Conservation (phyloP, 1,140 invertebrate species). For the Drosophila orena region DNA sequence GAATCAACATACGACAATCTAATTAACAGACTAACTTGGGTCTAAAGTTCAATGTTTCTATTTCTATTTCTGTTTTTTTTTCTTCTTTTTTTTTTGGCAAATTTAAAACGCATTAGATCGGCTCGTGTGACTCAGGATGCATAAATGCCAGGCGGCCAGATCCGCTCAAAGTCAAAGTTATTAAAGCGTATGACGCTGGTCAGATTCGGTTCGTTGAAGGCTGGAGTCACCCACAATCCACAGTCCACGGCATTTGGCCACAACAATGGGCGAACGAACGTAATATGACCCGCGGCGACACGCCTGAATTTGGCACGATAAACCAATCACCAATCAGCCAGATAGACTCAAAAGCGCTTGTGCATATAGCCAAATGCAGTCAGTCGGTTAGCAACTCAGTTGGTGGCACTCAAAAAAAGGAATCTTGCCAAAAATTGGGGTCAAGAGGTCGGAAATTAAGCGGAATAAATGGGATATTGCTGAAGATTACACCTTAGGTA, state of each 20-base stretch:
- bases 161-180: constrained; percentile 69
- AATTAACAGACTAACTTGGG: constrained; percentile 39
- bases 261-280: constrained; percentile 41
- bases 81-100: constrained; percentile 18
- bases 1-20: constrained; percentile 43
- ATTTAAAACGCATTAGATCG: constrained; percentile 71
- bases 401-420: constrained; percentile 5
- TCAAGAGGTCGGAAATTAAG: too few relatives aligned
- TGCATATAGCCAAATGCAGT: constrained; percentile 54
- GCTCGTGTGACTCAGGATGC: constrained; percentile 64
- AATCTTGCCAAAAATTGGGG: neutral
- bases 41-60: constrained; percentile 37
- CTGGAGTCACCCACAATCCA: constrained; percentile 22
- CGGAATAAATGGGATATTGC: too few relatives aligned
- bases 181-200: constrained; percentile 48
- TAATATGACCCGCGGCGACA: constrained; percentile 74
- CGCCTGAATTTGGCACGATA: constrained; percentile 81
- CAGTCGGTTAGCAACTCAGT: constrained; percentile 12
- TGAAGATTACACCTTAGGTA: too few relatives aligned
- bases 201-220: constrained; percentile 49
- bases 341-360: constrained; percentile 36
- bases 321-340: constrained; percentile 81
- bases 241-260: constrained; percentile 2
- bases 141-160: constrained; percentile 40
- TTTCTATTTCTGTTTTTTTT: too few relatives aligned